Evolutionary conservation across 2,113 vertebrate species (phyloP).

Genomic region (Circaetus gallicus): DNA sequence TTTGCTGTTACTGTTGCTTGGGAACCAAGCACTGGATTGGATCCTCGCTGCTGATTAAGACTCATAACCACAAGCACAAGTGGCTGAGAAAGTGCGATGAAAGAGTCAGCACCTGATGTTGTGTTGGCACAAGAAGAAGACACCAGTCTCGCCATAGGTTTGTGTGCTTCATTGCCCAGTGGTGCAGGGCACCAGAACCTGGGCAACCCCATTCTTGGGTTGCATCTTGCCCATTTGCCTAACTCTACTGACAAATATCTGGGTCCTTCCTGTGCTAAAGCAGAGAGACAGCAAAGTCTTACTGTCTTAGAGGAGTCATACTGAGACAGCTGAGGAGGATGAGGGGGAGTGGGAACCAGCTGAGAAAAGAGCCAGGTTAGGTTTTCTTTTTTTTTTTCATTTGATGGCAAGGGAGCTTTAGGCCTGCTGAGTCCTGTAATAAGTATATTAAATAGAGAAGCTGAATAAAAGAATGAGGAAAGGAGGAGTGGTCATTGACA

Average conservation of each 20-base stretch:
- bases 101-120: not conserved
- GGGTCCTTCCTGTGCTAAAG: not conserved
- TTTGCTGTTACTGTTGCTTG: constrained; percentile 31
- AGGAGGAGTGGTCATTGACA: not conserved
- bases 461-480: not conserved
- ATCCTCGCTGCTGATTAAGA: not conserved
- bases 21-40: not conserved
- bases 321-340: not conserved
- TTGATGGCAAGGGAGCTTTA: not conserved
- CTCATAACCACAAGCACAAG: not conserved
- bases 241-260: not conserved
- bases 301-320: not conserved
- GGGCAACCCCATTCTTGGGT: not conserved
- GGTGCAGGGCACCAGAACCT: not conserved
- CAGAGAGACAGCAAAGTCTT: not conserved
- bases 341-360: not conserved
- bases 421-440: not conserved
- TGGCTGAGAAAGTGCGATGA: not conserved
- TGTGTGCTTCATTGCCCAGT: not conserved
- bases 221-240: not conserved
- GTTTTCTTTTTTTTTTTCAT: not conserved
- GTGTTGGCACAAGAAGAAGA: not conserved
- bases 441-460: not conserved
- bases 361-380: not conserved
- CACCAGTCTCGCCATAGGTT: not conserved